Evolutionary conservation across 1,140 invertebrate genomes (phyloP).

Genomic region (Drosophila pallidifrons): DNA sequence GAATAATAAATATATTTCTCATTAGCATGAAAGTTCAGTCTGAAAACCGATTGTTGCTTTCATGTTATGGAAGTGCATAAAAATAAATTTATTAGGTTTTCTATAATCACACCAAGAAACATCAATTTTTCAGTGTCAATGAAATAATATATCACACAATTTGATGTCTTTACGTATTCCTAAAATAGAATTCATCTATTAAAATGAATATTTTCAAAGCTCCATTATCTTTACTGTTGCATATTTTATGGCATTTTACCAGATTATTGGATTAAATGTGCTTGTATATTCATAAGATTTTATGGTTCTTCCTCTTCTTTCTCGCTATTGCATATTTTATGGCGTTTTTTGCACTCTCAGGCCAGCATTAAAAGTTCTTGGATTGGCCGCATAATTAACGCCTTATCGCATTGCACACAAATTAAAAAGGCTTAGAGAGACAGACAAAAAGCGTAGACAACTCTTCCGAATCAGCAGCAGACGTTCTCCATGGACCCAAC

Average conservation of each 20-base stretch:
- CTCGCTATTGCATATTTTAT: constrained; percentile 33
- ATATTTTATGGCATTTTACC: neutral
- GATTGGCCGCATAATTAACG: constrained; percentile 60
- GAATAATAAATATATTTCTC: neutral
- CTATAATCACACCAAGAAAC: neutral
- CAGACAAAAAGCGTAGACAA: constrained; percentile 35
- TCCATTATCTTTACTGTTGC: neutral
- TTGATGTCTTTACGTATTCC: too few species aligned
- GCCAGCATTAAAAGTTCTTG: constrained; percentile 1
- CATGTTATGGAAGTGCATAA: too few species aligned
- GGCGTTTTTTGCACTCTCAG: constrained; percentile 5
- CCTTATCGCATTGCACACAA: constrained; percentile 67
- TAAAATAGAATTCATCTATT: too few species aligned
- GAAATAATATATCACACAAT: too few species aligned
- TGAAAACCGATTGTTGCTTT: too few species aligned
- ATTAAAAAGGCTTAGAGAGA: constrained; percentile 64
- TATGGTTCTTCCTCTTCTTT: neutral
- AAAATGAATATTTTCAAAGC: neutral
- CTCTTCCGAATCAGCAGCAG: constrained; percentile 29
- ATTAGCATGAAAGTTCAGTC: neutral
- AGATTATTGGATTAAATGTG: neutral
- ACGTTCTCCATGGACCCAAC: constrained; percentile 46
- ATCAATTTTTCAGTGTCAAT: neutral
- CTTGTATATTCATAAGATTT: neutral
- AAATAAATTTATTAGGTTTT: neutral